phyloP scores from a whole-genome alignment of 1,140 invertebrate genomes.

The Camponotus floridanus region DNA sequence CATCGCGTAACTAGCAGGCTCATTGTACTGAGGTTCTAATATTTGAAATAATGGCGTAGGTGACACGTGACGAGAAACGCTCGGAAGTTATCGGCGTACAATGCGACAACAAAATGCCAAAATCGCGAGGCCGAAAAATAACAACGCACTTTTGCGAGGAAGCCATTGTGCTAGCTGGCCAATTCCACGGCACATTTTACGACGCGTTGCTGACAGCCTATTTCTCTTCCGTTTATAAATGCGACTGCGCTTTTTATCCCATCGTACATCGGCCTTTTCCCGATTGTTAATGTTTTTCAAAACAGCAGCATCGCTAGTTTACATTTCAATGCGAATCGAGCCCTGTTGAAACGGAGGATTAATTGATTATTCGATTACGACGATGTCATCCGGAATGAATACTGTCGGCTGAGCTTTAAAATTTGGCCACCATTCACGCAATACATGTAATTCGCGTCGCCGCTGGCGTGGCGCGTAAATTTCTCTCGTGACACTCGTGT shows the following conservation, averaged over 20 bases:
- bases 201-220: slow-evolving; percentile 43
- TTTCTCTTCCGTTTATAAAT: slow-evolving; percentile 50
- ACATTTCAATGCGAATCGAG: slow-evolving; percentile 7
- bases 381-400: slow-evolving; percentile 26
- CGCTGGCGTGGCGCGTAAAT: slow-evolving; percentile 37
- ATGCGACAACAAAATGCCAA: slow-evolving; percentile 41
- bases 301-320: not conserved
- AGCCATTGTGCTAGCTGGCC: not conserved
- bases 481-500: slow-evolving; percentile 58
- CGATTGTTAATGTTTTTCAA: slow-evolving; percentile 15
- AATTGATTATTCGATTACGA: slow-evolving; percentile 46
- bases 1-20: not conserved
- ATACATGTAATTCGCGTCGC: slow-evolving; percentile 45
- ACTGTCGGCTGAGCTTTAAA: slow-evolving; percentile 41
- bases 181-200: slow-evolving; percentile 31
- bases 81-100: slow-evolving; percentile 43
- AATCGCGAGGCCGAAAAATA: slow-evolving; percentile 39
- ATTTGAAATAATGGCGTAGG: slow-evolving; percentile 25
- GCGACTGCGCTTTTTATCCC: slow-evolving; percentile 35
- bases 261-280: slow-evolving; percentile 18
- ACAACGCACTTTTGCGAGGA: slow-evolving; percentile 46
- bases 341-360: not conserved
- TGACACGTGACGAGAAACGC: slow-evolving; percentile 10
- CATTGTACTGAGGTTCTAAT: not conserved
- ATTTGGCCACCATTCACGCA: slow-evolving; percentile 38